phyloP scores from a whole-genome alignment of 2,888 invertebrate genomes.

The Cephus rjabovi region DNA sequence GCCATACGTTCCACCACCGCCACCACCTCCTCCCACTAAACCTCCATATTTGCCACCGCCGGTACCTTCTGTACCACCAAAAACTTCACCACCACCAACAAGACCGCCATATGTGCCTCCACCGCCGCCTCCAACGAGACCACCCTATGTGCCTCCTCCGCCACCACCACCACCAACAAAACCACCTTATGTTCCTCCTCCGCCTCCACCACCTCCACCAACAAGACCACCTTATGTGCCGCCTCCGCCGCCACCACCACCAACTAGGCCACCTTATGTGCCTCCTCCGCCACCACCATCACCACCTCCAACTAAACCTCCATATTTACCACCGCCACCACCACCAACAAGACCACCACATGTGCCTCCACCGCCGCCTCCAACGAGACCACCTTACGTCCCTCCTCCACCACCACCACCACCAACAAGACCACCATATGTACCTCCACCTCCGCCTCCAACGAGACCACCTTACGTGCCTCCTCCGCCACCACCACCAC shows the following conservation, averaged over 20 bases:
- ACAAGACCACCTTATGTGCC: no score
- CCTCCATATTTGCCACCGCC: conserved; percentile 13
- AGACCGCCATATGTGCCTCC: conserved; percentile 10
- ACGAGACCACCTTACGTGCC: conserved; percentile 4
- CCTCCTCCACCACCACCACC: conserved; percentile 17
- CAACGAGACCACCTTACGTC: conserved; percentile 15
- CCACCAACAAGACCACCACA: conserved; percentile 24
- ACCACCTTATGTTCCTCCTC: conserved; percentile 1
- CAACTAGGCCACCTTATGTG: conserved; percentile 15
- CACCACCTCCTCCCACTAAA: conserved; percentile 20
- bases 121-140: not conserved
- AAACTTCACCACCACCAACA: conserved; percentile 16
- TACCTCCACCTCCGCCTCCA: conserved; percentile 6
- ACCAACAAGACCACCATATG: conserved; percentile 1
- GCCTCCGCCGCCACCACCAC: conserved; percentile 15
- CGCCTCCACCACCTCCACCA: not conserved
- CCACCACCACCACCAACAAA: conserved; percentile 17
- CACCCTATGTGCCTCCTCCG: conserved; percentile 25
- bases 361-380: conserved; percentile 24
- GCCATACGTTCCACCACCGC: conserved; percentile 12
- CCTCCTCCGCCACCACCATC: not conserved
- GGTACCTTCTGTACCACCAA: conserved; percentile 5
- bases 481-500: conserved; percentile 14
- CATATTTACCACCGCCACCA: conserved; percentile 16
- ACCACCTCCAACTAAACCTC: conserved; percentile 17